Percentiles rank a stretch among this genome's conserved stretches.
Conservation (phyloP, 2,888 invertebrate genomes). For the Thera britannica region DNA sequence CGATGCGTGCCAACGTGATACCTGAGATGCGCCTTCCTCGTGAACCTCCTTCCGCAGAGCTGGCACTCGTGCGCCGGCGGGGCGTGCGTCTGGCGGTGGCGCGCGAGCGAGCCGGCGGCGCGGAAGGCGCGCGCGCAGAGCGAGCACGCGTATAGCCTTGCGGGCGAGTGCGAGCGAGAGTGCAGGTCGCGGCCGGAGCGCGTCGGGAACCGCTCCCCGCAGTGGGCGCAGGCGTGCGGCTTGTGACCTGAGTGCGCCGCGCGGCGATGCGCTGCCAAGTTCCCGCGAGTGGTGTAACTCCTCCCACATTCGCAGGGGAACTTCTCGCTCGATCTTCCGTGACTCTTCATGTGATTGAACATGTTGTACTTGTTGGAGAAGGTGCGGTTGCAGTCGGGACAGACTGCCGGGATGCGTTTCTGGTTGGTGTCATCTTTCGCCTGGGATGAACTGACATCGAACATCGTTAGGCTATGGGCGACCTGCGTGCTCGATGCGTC, state of each 20-base stretch:
- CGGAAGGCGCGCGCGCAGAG: conserved; percentile 69
- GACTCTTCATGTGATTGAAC: conserved; percentile 76
- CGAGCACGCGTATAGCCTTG: conserved; percentile 73
- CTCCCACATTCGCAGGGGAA: conserved; percentile 75
- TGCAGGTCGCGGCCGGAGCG: conserved; percentile 70
- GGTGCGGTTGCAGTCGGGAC: conserved; percentile 76
- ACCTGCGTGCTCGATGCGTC: neutral
- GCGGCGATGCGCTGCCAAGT: conserved; percentile 72
- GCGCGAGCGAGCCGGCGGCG: conserved; percentile 59
- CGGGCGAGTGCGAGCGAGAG: conserved; percentile 71
- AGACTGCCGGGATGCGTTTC: conserved; percentile 70
- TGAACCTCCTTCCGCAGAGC: conserved; percentile 65
- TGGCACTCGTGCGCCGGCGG: conserved; percentile 61
- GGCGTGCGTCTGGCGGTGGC: conserved; percentile 66
- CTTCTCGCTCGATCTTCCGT: conserved; percentile 43
- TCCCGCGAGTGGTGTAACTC: conserved; percentile 72
- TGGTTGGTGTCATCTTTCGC: conserved; percentile 46
- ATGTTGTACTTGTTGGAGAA: conserved; percentile 80
- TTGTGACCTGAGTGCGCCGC: conserved; percentile 72
- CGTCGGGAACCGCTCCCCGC: conserved; percentile 79
- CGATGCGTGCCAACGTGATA: conserved; percentile 68
- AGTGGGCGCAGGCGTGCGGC: conserved; percentile 69
- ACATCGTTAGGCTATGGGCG: neutral
- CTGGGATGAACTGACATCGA: neutral
- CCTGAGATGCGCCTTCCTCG: conserved; percentile 67